Percentiles rank a stretch among this genome's conserved stretches.
Conservation (phyloP, 1,140 invertebrate genomes). For the Drosophila ironensis region DNA sequence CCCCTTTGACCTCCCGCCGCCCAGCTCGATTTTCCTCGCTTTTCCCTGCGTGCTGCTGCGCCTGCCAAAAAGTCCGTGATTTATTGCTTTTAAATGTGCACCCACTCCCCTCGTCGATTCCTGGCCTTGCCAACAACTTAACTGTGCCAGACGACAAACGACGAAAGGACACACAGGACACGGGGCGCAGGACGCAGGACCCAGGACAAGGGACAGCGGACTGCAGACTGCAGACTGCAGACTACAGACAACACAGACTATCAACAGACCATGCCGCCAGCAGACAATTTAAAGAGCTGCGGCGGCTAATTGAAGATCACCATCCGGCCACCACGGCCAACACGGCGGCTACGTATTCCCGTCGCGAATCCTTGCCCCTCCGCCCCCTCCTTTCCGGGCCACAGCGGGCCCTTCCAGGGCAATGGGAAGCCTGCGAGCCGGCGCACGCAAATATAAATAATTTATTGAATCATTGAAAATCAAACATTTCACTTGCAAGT, state of each 20-base stretch:
- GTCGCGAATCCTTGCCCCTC: neutral
- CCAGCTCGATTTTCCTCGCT: too few species aligned
- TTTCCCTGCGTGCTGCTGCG: slow-evolving; percentile 12
- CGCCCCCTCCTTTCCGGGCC: neutral
- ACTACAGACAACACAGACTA: neutral
- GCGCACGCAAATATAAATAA: slow-evolving; percentile 78
- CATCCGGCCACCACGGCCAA: slow-evolving; percentile 23
- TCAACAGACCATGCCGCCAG: slow-evolving; percentile 18
- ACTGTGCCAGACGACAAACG: slow-evolving; percentile 45
- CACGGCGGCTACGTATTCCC: neutral
- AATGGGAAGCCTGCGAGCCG: neutral
- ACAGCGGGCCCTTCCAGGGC: too few species aligned
- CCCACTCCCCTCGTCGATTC: neutral
- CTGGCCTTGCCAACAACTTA: slow-evolving; percentile 55
- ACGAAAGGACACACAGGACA: neutral
- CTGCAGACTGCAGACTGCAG: slow-evolving; percentile 2
- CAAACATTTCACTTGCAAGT: slow-evolving; percentile 80
- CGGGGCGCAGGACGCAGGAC: too few species aligned
- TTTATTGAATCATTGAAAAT: slow-evolving; percentile 81
- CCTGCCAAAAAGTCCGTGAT: slow-evolving; percentile 71
- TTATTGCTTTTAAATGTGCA: slow-evolving; percentile 78
- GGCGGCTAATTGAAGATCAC: slow-evolving; percentile 69
- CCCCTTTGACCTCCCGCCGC: too few species aligned
- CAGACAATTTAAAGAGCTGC: slow-evolving; percentile 60
- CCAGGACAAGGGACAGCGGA: too few species aligned